Conservation (phyloP, 2,888 invertebrate species). For the Reticulitermes lucifugus region DNA sequence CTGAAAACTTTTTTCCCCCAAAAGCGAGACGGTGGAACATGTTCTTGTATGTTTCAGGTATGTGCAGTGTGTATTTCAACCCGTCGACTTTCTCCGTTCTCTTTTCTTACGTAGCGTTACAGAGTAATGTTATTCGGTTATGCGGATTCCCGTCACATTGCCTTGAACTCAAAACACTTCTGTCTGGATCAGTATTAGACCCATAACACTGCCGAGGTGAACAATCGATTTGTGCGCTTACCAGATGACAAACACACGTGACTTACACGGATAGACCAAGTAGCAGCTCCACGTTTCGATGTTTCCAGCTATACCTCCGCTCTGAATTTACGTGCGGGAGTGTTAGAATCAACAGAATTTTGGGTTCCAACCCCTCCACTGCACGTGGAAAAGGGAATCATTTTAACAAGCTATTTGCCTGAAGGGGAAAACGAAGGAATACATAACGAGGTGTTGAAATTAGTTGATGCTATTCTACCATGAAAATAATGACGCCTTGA, state of each 20-base stretch:
- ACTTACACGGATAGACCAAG: neutral
- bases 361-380: slow-evolving; percentile 28
- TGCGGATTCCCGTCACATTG: too few species aligned
- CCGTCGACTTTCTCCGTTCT: too few species aligned
- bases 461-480: slow-evolving; percentile 32
- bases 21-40: too few species aligned
- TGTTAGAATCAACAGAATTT: slow-evolving; percentile 52
- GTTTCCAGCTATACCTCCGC: neutral
- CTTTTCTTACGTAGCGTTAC: too few species aligned
- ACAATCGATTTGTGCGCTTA: neutral
- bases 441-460: slow-evolving; percentile 50
- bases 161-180: too few species aligned
- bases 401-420: slow-evolving; percentile 54
- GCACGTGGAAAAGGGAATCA: slow-evolving; percentile 46
- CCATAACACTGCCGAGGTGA: neutral
- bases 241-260: neutral
- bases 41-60: too few species aligned
- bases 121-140: too few species aligned
- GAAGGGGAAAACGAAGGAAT: slow-evolving; percentile 48
- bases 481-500: slow-evolving; percentile 11
- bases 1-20: too few species aligned
- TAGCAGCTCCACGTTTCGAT: neutral
- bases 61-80: too few species aligned
- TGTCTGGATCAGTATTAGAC: neutral
- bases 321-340: slow-evolving; percentile 49